Conservation (phyloP, 2,113 vertebrate genomes). For the Zingel zingel region DNA sequence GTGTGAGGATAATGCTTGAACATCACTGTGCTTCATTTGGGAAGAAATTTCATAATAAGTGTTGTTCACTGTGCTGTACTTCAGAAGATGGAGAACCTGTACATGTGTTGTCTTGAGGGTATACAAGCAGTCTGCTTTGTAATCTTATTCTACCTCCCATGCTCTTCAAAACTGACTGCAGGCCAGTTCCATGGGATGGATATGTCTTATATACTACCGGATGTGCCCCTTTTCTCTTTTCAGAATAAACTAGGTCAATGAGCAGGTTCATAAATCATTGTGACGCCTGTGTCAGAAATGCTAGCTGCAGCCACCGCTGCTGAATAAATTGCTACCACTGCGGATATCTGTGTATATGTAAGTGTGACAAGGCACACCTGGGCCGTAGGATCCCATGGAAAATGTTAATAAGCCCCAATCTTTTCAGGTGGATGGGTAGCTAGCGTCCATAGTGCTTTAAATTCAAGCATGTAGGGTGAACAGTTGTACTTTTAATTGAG, state of each 20-base stretch:
- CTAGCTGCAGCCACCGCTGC: constrained; percentile 69
- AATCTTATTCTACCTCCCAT: constrained; percentile 46
- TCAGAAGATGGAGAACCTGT: constrained; percentile 38
- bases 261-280: constrained; percentile 86
- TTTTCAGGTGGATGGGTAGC: constrained; percentile 71
- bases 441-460: constrained; percentile 9
- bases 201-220: constrained; percentile 50
- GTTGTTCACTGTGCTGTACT: constrained; percentile 42
- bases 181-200: constrained; percentile 41
- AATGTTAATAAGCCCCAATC: constrained; percentile 80
- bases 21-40: constrained; percentile 39
- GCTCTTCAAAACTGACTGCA: constrained; percentile 53
- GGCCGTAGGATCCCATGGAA: constrained; percentile 71
- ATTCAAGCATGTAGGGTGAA: constrained; percentile 31
- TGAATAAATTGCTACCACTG: constrained; percentile 82
- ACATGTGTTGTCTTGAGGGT: constrained; percentile 35
- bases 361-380: constrained; percentile 80
- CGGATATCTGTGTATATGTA: constrained; percentile 71
- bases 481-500: constrained; percentile 68
- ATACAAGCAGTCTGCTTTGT: constrained; percentile 44
- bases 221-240: constrained; percentile 71
- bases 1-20: constrained; percentile 19
- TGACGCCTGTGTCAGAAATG: constrained; percentile 81
- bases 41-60: constrained; percentile 33
- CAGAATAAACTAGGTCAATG: constrained; percentile 86